Conservation (phyloP, 1,140 invertebrate species). For the Danaus melanippus region DNA sequence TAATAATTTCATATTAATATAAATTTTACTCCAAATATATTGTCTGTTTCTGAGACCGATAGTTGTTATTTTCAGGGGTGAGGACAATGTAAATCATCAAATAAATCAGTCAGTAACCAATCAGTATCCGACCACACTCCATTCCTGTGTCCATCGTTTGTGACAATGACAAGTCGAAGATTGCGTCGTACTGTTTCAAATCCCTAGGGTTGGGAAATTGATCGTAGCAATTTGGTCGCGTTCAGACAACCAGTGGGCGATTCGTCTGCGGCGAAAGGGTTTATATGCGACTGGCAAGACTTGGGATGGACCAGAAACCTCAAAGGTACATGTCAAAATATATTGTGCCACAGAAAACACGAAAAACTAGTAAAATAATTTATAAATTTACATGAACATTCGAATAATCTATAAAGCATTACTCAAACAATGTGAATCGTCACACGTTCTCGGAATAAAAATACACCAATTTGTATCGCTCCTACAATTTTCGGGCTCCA, state of each 20-base stretch:
- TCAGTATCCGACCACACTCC: constrained; percentile 32
- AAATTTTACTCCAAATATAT: too few species aligned
- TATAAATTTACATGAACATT: background rate
- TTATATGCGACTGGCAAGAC: too few species aligned
- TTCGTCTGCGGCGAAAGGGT: constrained; percentile 24
- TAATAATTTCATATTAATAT: too few species aligned
- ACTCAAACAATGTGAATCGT: constrained; percentile 34
- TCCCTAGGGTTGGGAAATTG: constrained; percentile 51
- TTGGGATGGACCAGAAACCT: too few species aligned
- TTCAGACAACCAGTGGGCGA: constrained; percentile 32
- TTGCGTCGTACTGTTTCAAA: constrained; percentile 52
- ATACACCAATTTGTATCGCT: constrained; percentile 33
- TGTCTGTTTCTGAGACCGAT: too few species aligned
- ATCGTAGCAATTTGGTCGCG: constrained; percentile 55
- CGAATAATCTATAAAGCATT: constrained; percentile 41
- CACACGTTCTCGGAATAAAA: constrained; percentile 37
- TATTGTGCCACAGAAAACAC: constrained; percentile 17
- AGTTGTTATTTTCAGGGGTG: background rate
- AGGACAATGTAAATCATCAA: constrained; percentile 21
- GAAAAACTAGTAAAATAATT: too few species aligned
- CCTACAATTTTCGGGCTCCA: constrained; percentile 18
- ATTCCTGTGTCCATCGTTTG: constrained; percentile 35
- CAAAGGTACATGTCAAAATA: background rate
- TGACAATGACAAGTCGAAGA: constrained; percentile 63
- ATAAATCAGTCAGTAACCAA: constrained; percentile 30